These are phyloP conservation scores for Lagopus muta DNA, from an alignment of 2,113 vertebrate genomes.

Conservation along the genomic window DNA sequence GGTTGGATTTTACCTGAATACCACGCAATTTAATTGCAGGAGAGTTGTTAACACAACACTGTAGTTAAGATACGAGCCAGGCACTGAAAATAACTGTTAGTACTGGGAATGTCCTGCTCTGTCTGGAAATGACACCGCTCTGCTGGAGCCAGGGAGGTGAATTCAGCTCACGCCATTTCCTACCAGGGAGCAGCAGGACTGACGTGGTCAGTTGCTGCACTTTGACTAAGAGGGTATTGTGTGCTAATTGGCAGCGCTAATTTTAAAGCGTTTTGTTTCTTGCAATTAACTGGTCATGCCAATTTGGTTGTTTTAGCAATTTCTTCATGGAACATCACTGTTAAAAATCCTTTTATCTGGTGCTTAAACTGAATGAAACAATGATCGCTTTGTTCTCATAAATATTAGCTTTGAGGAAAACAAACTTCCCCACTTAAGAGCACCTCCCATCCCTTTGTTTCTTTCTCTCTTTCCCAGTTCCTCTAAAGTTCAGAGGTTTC, in stretches of 20 bases:
- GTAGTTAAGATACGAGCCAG: background rate
- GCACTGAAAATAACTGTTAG: rapidly evolving
- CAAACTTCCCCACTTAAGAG: background rate
- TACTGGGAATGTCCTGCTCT: background rate
- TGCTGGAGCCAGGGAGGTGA: background rate
- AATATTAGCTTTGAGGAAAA: background rate
- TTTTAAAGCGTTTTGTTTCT: background rate
- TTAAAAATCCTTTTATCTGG: background rate
- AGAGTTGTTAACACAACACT: background rate
- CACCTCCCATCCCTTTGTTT: background rate
- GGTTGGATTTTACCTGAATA: background rate
- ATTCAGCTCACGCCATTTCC: rapidly evolving
- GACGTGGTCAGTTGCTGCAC: background rate
- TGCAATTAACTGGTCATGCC: background rate
- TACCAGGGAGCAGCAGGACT: background rate
- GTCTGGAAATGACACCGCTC: background rate
- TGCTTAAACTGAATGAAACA: background rate
- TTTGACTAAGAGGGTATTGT: background rate
- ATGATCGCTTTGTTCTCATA: background rate
- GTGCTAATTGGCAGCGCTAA: background rate
- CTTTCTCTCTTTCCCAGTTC: background rate
- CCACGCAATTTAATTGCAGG: background rate
- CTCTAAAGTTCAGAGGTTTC: background rate
- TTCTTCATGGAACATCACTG: background rate
- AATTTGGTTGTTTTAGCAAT: background rate